Percentiles rank a stretch among this genome's conserved stretches.
Conservation (phyloP, 2,888 invertebrate species). For the Crocallis elinguaria region DNA sequence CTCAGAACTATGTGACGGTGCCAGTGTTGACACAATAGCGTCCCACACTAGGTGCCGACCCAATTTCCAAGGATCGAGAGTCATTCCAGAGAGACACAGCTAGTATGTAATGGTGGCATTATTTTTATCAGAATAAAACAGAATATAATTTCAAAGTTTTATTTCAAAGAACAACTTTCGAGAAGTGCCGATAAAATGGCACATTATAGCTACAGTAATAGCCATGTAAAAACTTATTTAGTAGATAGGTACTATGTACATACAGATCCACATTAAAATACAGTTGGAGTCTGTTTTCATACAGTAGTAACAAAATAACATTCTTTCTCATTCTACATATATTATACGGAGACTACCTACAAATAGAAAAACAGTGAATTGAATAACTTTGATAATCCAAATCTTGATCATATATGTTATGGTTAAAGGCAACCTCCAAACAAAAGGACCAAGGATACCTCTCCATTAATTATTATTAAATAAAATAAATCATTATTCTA, state of each 20-base stretch:
- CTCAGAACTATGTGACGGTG: too few species aligned
- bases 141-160: constrained; percentile 34
- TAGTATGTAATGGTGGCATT: too few species aligned
- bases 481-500: constrained; percentile 9
- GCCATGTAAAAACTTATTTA: constrained; percentile 72
- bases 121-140: too few species aligned
- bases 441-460: neutral
- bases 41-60: too few species aligned
- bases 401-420: too few species aligned
- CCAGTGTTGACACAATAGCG: too few species aligned
- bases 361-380: constrained; percentile 1
- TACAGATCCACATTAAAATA: constrained; percentile 57
- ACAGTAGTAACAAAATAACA: constrained; percentile 29
- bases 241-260: constrained; percentile 57
- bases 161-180: constrained; percentile 68
- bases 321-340: constrained; percentile 19
- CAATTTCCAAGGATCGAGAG: too few species aligned
- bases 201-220: constrained; percentile 58
- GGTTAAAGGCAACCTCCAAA: neutral
- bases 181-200: constrained; percentile 74
- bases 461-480: neutral
- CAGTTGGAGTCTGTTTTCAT: constrained; percentile 17
- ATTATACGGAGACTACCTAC: constrained; percentile 15
- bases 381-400: constrained; percentile 2
- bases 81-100: too few species aligned